phyloP scores from a whole-genome alignment of 2,113 vertebrate species.

The Aplodontia rufa region DNA sequence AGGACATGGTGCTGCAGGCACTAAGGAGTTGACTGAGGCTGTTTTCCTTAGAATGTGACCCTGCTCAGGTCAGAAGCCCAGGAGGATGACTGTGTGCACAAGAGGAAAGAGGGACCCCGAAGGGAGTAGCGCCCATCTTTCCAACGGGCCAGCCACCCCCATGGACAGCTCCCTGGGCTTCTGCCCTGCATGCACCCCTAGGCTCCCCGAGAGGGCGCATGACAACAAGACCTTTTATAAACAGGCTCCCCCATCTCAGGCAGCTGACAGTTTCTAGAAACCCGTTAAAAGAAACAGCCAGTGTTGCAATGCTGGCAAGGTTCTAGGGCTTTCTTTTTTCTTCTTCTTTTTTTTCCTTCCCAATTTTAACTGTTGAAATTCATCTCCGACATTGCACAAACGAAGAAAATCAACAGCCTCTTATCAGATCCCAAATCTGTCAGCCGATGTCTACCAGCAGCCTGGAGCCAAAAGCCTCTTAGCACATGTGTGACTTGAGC shows the following conservation, averaged over 20 bases:
- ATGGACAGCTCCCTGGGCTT: not conserved
- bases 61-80: not conserved
- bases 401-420: conserved; percentile 65
- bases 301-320: not conserved
- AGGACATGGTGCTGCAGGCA: too few relatives aligned
- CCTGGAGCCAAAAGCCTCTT: conserved; percentile 67
- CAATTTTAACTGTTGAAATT: conserved; percentile 73
- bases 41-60: not conserved
- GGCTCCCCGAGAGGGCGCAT: not conserved
- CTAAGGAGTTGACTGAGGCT: not conserved
- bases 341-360: not conserved
- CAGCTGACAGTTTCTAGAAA: conserved; percentile 26
- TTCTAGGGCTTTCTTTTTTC: conserved; percentile 32
- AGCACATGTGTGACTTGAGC: conserved; percentile 69
- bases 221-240: not conserved
- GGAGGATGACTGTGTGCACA: rapidly evolving
- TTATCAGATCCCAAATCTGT: conserved; percentile 73
- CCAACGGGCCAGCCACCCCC: not conserved
- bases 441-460: conserved; percentile 67
- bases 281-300: conserved; percentile 37
- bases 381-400: conserved; percentile 53
- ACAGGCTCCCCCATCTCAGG: not conserved
- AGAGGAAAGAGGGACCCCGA: not conserved
- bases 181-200: rapidly evolving
- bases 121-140: rapidly evolving